Evolutionary conservation across 2,797 vertebrate genomes (phyloP), one percentile per base, ranked within the genome.

Genomic region (Oreortyx pictus): DNA sequence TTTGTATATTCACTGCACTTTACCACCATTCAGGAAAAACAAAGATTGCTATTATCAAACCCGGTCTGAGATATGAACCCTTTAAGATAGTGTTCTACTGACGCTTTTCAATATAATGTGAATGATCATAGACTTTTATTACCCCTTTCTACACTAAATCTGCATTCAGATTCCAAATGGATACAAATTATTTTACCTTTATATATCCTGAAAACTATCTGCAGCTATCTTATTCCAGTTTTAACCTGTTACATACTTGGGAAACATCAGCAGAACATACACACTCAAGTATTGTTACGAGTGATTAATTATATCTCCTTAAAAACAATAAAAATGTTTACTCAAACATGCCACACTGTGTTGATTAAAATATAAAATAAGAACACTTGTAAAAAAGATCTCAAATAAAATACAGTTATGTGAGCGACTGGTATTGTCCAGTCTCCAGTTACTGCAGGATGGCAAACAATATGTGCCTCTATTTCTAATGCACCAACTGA

Each of bases 401-500:
- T 60, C 83, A 90, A 73, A 72, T 70, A 67, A 49, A 81, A 78
- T 57, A 68, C 87, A 96, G 97, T 83, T 91, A 86, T 46, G 54
- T 91, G 86, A 93, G 82, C 94, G 97, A 97, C 87, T 92, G 90
- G 81, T 91, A 88, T 86, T 89, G 93, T 93, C 93, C 95, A 94
- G 82, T 95, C 41, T 47, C 52, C 83, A n/a, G 67, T 68, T 94
- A 93, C 79, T 88, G 31, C 79, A 95, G 94, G 86, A 95, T 95
- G 95, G 90, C 89, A 93, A 95, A 93, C 96, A 97, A 96, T 96
- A 97, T 97, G 93, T 86, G 90, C 91, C 62, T 92, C 94, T 96
- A 90, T 97, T 97, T 95, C 93, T 67, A 87, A 91, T 35, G 92
- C 79, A 95, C 47, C 93, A 74, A 83, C 65, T 54, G 87, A 97